Base-by-base conservation (phyloP, 2,888 invertebrate genomes). In the Sesia bembeciformis region DNA sequence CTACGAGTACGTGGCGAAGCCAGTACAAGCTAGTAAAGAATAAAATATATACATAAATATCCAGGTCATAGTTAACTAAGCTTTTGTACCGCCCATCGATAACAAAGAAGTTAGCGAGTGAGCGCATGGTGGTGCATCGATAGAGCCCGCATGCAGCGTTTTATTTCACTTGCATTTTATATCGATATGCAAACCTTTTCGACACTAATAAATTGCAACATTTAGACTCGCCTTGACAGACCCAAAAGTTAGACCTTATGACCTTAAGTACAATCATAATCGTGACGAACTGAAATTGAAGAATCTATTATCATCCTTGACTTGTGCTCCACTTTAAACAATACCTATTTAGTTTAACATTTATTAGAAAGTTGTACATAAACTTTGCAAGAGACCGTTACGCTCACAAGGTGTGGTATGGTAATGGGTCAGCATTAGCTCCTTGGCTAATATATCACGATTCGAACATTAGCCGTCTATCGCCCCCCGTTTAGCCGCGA, bases 251-350 rank as follows among this genome's bases (percentile, higher is more conserved):
- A 57, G 57, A 62, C 56, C 57, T 50, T 39, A 62, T 76, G 74
- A 80, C 79, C 77, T 81, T 72, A 74, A 61, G 67, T 66, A 66
- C 67, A 70, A 74, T 77, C 76, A 72, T 73, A 74, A 75, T 84
- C 86, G 82, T 84, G 84, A 85, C 82, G 81, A 76, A 81, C 78
- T 68, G 67, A 73, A 78, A 78, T 81, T 72, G 76, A 79, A 76
- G 73, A 77, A 75, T 71, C 72, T 68, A 70, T 74, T 71, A 63
- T 64, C 68, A 81, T 81, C 82, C 84, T 85, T 85, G 84, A 81
- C 82, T 79, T 82, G 74, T 72, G 76, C 70, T 78, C 74, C 65
- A 70, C 73, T 74, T 82, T 72, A 78, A 76, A 82, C 77, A 78
- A 77, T 77, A 65, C 58, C 58, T 68, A 64, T 67, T 70, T 69